Evolutionary conservation across 2,797 vertebrate genomes (phyloP).

Genomic region (Acanthurus leucopareius): DNA sequence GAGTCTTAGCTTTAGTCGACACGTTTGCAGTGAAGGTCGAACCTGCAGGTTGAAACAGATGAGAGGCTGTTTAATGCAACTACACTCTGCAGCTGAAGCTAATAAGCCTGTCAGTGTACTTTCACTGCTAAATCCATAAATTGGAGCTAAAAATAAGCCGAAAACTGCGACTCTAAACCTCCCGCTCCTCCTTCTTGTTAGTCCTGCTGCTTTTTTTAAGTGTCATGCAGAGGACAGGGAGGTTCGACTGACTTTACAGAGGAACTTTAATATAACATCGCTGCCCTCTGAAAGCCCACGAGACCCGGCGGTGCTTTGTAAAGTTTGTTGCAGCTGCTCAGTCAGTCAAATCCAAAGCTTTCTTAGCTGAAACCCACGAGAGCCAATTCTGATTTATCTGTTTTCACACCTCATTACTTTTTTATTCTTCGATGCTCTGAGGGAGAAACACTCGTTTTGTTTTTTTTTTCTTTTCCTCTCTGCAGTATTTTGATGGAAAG

Average conservation of each 20-base stretch:
- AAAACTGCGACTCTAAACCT: neutral
- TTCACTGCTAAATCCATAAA: constrained; percentile 31
- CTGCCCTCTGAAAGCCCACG: constrained; percentile 11
- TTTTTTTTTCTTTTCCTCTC: constrained; percentile 12
- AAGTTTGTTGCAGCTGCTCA: constrained; percentile 20
- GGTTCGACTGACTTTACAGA: constrained; percentile 24
- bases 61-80: neutral
- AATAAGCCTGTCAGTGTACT: constrained; percentile 19
- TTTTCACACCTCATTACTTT: constrained; percentile 55
- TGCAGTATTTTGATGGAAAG: constrained; percentile 27
- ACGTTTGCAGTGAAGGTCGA: neutral
- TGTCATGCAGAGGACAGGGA: constrained; percentile 20
- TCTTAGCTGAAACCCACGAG: constrained; percentile 14
- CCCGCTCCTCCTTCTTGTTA: constrained; percentile 4
- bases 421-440: constrained; percentile 29
- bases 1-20: neutral
- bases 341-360: constrained; percentile 34
- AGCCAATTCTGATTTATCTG: constrained; percentile 52
- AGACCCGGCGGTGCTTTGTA: constrained; percentile 20
- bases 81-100: constrained; percentile 8
- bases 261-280: constrained; percentile 3
- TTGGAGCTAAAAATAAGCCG: constrained; percentile 43
- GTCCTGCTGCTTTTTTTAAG: constrained; percentile 22
- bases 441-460: constrained; percentile 12
- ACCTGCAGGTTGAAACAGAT: neutral